Conservation (phyloP, 2,113 vertebrate genomes). For the Hirundichthys speculiger region DNA sequence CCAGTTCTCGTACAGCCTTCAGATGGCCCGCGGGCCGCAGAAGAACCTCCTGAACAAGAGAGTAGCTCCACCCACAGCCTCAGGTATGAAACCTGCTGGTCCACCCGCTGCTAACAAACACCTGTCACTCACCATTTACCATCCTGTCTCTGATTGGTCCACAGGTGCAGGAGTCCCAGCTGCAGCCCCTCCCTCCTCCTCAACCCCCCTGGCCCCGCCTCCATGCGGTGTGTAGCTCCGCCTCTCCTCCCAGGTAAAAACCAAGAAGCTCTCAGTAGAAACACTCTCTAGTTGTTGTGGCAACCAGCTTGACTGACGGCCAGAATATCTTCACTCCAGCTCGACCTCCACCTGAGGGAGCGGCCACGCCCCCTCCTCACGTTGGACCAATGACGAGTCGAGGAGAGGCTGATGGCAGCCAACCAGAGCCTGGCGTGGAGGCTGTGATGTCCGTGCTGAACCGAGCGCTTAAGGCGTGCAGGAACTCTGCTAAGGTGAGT, state of each 20-base stretch:
- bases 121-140: neutral
- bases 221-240: slow-evolving; percentile 43
- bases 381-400: slow-evolving; percentile 23
- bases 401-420: slow-evolving; percentile 20
- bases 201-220: slow-evolving; percentile 70
- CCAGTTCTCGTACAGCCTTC: slow-evolving; percentile 91
- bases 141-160: slow-evolving; percentile 19
- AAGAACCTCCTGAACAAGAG: slow-evolving; percentile 82
- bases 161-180: slow-evolving; percentile 42
- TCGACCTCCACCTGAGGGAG: slow-evolving; percentile 13
- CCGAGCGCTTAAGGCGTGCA: slow-evolving; percentile 81
- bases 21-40: slow-evolving; percentile 77
- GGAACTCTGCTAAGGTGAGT: slow-evolving; percentile 79
- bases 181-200: slow-evolving; percentile 50
- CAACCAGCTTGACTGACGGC: neutral
- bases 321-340: slow-evolving; percentile 6
- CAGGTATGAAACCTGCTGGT: slow-evolving; percentile 30
- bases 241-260: slow-evolving; percentile 42
- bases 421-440: slow-evolving; percentile 71
- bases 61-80: slow-evolving; percentile 63
- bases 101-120: neutral
- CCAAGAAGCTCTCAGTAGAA: neutral
- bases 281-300: neutral
- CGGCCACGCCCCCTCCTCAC: slow-evolving; percentile 18
- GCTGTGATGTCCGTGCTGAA: slow-evolving; percentile 78